These are phyloP conservation scores for Patagioenas fasciata DNA, from an alignment of 2,113 vertebrate species.

Conservation along the genomic window DNA sequence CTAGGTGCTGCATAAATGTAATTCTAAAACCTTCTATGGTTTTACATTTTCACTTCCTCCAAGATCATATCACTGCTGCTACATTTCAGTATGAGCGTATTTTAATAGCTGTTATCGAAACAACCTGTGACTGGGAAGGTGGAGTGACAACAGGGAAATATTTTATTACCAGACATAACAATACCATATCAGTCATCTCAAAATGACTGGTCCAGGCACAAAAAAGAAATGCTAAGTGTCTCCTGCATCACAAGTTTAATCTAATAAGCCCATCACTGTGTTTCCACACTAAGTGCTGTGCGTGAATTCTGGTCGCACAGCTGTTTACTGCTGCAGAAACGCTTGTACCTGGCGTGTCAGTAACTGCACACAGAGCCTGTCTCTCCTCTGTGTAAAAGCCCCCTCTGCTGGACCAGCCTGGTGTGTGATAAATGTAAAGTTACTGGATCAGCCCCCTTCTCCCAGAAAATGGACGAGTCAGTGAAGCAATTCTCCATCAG, in stretches of 20 bases:
- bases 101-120: not conserved
- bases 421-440: rapidly evolving
- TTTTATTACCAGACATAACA: not conserved
- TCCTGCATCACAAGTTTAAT: not conserved
- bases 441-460: rapidly evolving
- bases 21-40: not conserved
- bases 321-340: not conserved
- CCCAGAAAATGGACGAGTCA: rapidly evolving
- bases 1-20: not conserved
- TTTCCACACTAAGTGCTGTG: rapidly evolving
- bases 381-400: not conserved
- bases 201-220: not conserved
- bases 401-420: conserved; percentile 10
- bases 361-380: rapidly evolving
- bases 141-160: not conserved
- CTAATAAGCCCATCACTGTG: not conserved
- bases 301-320: not conserved
- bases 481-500: not conserved
- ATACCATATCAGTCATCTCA: not conserved
- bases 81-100: not conserved
- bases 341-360: not conserved
- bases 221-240: not conserved
- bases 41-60: not conserved
- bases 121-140: not conserved
- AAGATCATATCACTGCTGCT: not conserved